Percentiles rank a stretch among this genome's conserved stretches.
Conservation (phyloP, 2,113 vertebrate genomes). For the Saimiri boliviensis region DNA sequence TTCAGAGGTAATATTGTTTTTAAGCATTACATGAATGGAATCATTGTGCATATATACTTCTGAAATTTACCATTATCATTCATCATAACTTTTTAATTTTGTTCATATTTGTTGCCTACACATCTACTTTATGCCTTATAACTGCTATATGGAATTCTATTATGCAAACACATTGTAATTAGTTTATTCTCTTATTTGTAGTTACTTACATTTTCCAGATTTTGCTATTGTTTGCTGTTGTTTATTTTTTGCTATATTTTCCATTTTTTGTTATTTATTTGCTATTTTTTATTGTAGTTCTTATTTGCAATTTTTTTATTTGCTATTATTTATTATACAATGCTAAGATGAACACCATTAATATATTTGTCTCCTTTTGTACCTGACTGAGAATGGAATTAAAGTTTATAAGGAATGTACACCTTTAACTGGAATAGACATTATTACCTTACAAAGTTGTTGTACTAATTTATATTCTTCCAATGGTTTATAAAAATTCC, state of each 20-base stretch:
- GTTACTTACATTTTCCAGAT: neutral
- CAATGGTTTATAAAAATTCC: neutral
- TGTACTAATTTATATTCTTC: neutral
- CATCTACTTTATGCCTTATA: neutral
- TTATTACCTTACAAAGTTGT: neutral
- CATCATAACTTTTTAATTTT: neutral
- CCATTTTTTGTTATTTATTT: too few relatives aligned
- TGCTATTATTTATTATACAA: too few relatives aligned
- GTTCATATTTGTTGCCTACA: neutral
- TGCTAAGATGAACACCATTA: neutral
- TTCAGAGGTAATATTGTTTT: neutral
- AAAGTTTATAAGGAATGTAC: neutral
- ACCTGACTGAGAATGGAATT: neutral
- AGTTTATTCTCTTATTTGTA: neutral
- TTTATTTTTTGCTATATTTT: too few relatives aligned
- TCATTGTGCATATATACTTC: neutral
- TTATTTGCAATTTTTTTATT: neutral
- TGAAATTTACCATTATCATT: neutral
- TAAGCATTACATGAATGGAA: neutral
- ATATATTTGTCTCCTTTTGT: neutral
- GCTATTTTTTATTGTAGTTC: too few relatives aligned
- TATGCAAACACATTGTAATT: neutral
- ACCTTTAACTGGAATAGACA: neutral
- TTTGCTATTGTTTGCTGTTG: neutral
- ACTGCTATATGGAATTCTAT: neutral